Evolutionary conservation across 2,797 vertebrate genomes (phyloP).

Genomic region (Gambusia yucatana): DNA sequence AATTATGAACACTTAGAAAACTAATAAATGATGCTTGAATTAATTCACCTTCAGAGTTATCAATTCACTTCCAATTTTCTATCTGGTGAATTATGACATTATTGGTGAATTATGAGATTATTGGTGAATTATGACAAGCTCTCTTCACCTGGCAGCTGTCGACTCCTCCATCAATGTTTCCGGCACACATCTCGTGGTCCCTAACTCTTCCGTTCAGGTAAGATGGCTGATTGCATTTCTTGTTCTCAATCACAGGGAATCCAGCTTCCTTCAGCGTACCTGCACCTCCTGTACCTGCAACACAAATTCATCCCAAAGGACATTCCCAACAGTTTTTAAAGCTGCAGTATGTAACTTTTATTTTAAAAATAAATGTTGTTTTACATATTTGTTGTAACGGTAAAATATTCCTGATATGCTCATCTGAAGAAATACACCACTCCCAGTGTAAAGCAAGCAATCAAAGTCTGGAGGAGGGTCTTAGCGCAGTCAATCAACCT

Average conservation of each 20-base stretch:
- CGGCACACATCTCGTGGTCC: constrained; percentile 89
- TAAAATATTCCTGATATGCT: no score
- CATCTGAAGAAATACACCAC: no score
- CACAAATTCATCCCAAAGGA: not conserved
- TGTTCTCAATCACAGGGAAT: constrained; percentile 95
- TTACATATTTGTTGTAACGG: no score
- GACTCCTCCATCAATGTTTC: constrained; percentile 86
- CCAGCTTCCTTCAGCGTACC: constrained; percentile 90
- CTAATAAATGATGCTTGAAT: not conserved
- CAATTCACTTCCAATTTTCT: not conserved
- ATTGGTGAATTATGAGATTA: not conserved
- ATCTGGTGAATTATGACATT: not conserved
- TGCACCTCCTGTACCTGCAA: constrained; percentile 81
- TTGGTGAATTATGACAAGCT: no score
- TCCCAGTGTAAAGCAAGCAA: no score
- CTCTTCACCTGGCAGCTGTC: constrained; percentile 93
- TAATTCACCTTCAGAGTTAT: not conserved
- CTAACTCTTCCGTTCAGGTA: constrained; percentile 85
- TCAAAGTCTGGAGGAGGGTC: no score
- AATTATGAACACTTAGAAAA: not conserved
- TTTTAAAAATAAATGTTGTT: no score
- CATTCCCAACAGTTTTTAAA: not conserved
- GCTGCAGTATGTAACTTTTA: no score
- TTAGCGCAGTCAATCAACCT: no score
- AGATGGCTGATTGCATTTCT: constrained; percentile 89